These are phyloP conservation scores for Gnathonemus echidnorhynchus DNA, from an alignment of 2,113 vertebrate species.

Conservation along the genomic window DNA sequence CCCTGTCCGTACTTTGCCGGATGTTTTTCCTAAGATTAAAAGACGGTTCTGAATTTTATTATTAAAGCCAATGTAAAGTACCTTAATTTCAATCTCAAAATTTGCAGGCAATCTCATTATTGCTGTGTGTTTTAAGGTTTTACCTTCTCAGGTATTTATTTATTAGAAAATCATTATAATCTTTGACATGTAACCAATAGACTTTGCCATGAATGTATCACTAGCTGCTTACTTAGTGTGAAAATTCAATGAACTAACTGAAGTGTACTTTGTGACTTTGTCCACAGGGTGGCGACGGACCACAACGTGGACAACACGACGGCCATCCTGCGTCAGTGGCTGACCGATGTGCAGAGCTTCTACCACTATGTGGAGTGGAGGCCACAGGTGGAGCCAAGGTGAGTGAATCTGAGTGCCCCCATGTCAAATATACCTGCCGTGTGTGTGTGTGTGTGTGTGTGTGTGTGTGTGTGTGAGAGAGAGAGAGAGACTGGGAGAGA, in stretches of 20 bases:
- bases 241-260: background rate
- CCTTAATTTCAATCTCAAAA: background rate
- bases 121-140: background rate
- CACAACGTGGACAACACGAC: conserved; percentile 83
- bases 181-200: background rate
- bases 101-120: background rate
- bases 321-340: conserved; percentile 73
- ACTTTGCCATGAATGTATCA: background rate
- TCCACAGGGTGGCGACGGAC: conserved; percentile 80
- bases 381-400: conserved; percentile 75
- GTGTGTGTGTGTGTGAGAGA: too few species aligned
- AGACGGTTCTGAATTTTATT: background rate
- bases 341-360: conserved; percentile 68
- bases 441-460: too few species aligned
- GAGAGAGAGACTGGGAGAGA: too few species aligned
- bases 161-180: background rate
- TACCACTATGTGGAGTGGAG: conserved; percentile 88
- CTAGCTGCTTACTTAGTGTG: background rate
- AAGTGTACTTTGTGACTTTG: conserved; percentile 17
- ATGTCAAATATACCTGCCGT: background rate
- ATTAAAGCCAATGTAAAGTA: background rate
- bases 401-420: conserved; percentile 15
- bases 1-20: background rate
- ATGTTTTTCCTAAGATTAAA: background rate
- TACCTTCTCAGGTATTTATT: background rate